Percentiles rank a stretch among this genome's conserved stretches.
Conservation (phyloP, 2,888 invertebrate species). For the Ypsolopha scabrella region DNA sequence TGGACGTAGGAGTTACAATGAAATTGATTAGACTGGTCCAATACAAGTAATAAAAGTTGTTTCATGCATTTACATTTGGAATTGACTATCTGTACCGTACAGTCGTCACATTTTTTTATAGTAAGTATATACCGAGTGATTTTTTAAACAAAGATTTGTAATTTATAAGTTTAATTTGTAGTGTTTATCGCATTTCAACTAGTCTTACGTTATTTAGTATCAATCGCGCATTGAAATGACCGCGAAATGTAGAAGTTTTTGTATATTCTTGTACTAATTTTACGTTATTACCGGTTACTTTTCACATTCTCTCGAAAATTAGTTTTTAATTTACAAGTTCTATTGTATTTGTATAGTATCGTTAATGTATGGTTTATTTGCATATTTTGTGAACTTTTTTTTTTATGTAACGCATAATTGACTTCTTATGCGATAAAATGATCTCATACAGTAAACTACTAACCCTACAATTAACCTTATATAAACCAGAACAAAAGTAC, state of each 20-base stretch:
- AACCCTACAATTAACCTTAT: conserved; percentile 38
- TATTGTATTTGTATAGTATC: conserved; percentile 33
- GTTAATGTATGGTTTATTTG: conserved; percentile 49
- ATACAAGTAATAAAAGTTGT: conserved; percentile 16
- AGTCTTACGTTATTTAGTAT: conserved; percentile 66
- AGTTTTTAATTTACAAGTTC: conserved; percentile 35
- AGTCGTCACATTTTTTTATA: conserved; percentile 15
- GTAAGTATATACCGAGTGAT: conserved; percentile 50
- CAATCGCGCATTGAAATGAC: conserved; percentile 48
- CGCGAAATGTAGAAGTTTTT: conserved; percentile 48
- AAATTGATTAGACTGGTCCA: conserved; percentile 26
- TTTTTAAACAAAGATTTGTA: conserved; percentile 66
- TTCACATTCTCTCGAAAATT: conserved; percentile 31
- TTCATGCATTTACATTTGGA: conserved; percentile 48
- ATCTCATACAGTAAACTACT: conserved; percentile 63
- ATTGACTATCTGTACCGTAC: conserved; percentile 57
- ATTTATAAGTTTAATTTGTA: conserved; percentile 59
- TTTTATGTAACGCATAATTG: conserved; percentile 56
- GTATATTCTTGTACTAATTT: conserved; percentile 57
- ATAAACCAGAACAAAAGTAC: conserved; percentile 63
- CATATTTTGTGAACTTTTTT: conserved; percentile 62
- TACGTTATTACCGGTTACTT: conserved; percentile 32
- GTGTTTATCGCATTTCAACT: conserved; percentile 68
- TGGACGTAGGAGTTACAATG: conserved; percentile 26
- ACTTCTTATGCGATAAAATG: conserved; percentile 53